These are phyloP conservation scores for Blastomussa wellsi DNA, from an alignment of 92 coral and sea anemone species.

Conservation along the genomic window DNA sequence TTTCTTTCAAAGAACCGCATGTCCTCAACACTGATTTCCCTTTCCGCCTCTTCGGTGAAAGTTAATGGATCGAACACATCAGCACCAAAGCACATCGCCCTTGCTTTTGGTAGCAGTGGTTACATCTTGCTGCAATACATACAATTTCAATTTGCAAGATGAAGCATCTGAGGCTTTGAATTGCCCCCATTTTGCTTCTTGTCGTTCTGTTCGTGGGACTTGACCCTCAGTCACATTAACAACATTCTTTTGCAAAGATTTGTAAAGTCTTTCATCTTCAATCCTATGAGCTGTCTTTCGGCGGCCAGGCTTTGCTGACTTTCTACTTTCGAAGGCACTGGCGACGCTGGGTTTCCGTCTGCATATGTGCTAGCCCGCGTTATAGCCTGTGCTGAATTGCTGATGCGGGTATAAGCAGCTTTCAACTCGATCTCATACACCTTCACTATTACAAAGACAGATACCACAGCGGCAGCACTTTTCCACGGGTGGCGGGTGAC, in stretches of 20 bases:
- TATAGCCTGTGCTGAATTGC: conserved; percentile 10
- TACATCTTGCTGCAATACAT: too few relatives aligned
- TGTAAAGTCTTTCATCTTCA: conserved; percentile 13
- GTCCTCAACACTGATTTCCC: too few relatives aligned
- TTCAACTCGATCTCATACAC: conserved; percentile 50
- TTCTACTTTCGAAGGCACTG: conserved; percentile 19
- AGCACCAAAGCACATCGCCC: too few relatives aligned
- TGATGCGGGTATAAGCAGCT: conserved; percentile 15
- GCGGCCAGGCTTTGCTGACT: conserved; percentile 9
- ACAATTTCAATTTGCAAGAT: too few relatives aligned
- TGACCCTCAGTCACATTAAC: conserved; percentile 14
- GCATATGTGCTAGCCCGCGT: conserved; percentile 21
- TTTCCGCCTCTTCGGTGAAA: too few relatives aligned
- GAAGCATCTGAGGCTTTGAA: too few relatives aligned
- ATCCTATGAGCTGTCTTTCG: conserved; percentile 8
- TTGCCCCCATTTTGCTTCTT: conserved; percentile 51
- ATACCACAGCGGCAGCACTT: too few relatives aligned
- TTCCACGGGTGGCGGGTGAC: too few relatives aligned
- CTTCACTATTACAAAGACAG: conserved; percentile 35
- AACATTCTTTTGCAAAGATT: background rate
- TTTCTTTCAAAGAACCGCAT: too few relatives aligned
- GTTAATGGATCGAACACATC: too few relatives aligned
- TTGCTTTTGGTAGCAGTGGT: too few relatives aligned
- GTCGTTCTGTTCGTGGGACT: conserved; percentile 17
- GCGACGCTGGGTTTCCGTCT: conserved; percentile 23